A percentile compares a stretch with the other conserved stretches of the same genome.
Evolutionary conservation across 2,797 vertebrate species (phyloP).

Genomic region (Anas bernieri): DNA sequence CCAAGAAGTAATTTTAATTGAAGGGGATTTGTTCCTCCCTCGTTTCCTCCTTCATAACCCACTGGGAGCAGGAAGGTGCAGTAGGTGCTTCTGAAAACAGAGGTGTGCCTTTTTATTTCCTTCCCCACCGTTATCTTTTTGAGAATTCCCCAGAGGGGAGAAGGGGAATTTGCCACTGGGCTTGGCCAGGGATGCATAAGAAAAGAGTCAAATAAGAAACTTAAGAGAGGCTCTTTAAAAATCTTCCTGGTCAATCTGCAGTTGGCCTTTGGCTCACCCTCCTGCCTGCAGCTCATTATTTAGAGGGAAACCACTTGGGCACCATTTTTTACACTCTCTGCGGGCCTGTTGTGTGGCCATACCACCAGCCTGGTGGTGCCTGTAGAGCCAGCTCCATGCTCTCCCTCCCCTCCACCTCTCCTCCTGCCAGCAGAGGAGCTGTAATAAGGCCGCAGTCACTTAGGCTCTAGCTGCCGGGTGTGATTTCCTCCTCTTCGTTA

Average conservation of each 20-base stretch:
- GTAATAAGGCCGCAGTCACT: neutral
- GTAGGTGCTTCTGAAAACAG: neutral
- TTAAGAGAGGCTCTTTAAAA: neutral
- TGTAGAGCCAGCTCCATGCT: too few relatives aligned
- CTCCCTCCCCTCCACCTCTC: neutral
- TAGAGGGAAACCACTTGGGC: neutral
- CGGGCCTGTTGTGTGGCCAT: too few relatives aligned
- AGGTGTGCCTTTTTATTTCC: neutral
- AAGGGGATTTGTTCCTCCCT: neutral
- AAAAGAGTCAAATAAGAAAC: neutral
- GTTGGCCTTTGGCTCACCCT: neutral
- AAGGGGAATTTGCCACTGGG: neutral
- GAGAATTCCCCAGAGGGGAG: neutral
- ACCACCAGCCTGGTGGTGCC: too few relatives aligned
- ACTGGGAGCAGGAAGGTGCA: neutral
- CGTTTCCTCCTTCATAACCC: neutral
- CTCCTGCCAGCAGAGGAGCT: neutral
- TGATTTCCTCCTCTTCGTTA: neutral
- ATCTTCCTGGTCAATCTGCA: neutral
- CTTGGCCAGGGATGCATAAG: neutral
- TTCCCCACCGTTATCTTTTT: rapidly evolving
- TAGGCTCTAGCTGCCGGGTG: neutral
- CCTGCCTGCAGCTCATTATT: neutral
- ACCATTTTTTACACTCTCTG: neutral
- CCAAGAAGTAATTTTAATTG: neutral